Evolutionary conservation across 1,140 invertebrate species (phyloP), one percentile per base, ranked within the genome.

Genomic region (Philopotamus ludificatus): DNA sequence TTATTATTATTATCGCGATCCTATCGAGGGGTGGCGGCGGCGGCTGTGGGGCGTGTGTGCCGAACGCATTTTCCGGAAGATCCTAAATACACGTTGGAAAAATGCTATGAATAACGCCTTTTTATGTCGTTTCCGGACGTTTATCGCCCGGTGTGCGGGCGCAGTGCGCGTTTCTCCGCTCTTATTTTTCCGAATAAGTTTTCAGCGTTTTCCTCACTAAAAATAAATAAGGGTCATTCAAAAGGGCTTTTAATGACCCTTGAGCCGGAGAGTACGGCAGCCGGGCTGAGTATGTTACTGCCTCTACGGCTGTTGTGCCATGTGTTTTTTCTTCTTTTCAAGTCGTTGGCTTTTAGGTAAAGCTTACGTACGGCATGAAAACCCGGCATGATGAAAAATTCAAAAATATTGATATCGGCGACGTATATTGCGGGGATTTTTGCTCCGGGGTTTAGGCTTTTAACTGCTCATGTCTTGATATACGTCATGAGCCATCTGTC

Each of bases 161-260:
- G 28, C 12, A 12, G 28, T 34, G 28, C 12, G 28, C 28, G 28
- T 34, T 34, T 34, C 4, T 34, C 4, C 28, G 28, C 4, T 15
- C 7, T 47, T 47, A 16, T 47, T 47, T 47, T 16, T 16, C 8
- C 18, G 44, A 47, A 47, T 47, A 47, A 47, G 44, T 47, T 47
- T 47, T 47, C 44, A 47, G 44, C 44, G 44, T 47, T 47, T 47
- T 47, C 44, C 44, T 20, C 15, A 16, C 44, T 47, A 47, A 47
- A 47, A 47, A 47, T 47, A 47, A 47, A 47, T 47, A 47, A 47
- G 44, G 44, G 44, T 47, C 44, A 47, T 47, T 47, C 44, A 47
- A 16, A 12, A 20, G 44, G 44, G 44, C 44, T 20, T 47, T 47
- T 47, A 47, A 47, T 47, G 44, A 16, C 44, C 7, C 44, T 47